Base-by-base conservation (phyloP, 2,888 invertebrate genomes). In the Drosophila emarginata region DNA sequence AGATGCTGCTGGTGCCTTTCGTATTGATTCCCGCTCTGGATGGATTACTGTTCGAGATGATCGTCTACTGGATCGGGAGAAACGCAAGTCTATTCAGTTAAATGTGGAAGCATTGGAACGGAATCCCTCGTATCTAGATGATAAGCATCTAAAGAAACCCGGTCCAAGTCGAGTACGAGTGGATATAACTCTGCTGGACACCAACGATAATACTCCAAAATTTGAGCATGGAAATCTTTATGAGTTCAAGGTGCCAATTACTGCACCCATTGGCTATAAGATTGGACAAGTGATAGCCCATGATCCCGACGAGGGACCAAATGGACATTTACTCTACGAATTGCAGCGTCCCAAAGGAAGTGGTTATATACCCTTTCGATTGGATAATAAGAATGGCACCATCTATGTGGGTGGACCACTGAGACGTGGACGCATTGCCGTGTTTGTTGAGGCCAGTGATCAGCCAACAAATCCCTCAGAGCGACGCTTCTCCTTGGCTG, bases 191-290 rank as follows among this genome's bases (percentile, higher is more conserved):
- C 91, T 98, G 26, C 92, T 96, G 0, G 98, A 98, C 89, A 96
- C 97, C 14, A 98, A 98, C 89, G 98, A 98, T 89, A 97, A 98
- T 84, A 96, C 96, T 80, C 98, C 98, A 0, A 94, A 94, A 26
- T 98, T 97, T 87, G 93, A 96, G 23, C 96, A 96, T 3, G 95
- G 94, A 64, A 97, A 97, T 90, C 92, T 97, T 4, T 97, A 97
- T 82, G 96, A 96, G 86, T 96, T 97, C 83, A 92, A 93, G 57
- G 94, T 96, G 0, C 94, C 94, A 63, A 94, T 94, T 0, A 94
- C 95, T 66, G 94, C 94, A 0, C 93, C 94, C 68, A 91, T 95
- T 36, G 96, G 95, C 0, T 94, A 95, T n/a, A 92, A 94, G 26
- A 94, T 97, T 45, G 97, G 97, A 1, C 95, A 94, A 90, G 95